Base-by-base conservation (phyloP, 92 coral and sea anemone genomes). In the Epizoanthus rinbou region DNA sequence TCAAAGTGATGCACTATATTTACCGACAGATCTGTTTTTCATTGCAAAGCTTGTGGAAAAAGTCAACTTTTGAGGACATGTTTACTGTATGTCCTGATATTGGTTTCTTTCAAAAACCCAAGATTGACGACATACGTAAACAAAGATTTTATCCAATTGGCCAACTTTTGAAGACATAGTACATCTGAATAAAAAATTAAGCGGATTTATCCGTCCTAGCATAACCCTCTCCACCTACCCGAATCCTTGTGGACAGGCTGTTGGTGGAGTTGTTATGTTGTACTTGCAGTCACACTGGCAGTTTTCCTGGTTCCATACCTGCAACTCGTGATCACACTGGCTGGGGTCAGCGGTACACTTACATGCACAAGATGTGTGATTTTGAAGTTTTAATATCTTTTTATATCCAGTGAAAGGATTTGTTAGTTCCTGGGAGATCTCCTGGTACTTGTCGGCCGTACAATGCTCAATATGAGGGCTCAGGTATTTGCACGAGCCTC, bases 401-500 rank as follows among this genome's bases (percentile, higher is more conserved):
- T 28, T 24, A 52, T 52, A 25, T 52, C 47, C 41, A 5, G 79
- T n/a, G 18, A 74, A 6, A 4, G 45, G 63, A n/a, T 74, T 24
- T 21, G 25, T 6, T 52, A 74, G 37, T 63, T 53, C 79, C 79
- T 52, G 43, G 19, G 45, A 22, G 64, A 74, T 52, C 6, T 13
- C 41, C 33, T 74, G 28, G 35, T 52, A 74, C 19, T 22, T 52
- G 13, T 59, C 60, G 31, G 79, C 79, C 8, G 64, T 15, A 23
- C 79, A 74, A 3, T 74, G 79, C 79, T 74, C 63, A 39, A 74
- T 52, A 21, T 4, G 63, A 24, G 79, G 79, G 53, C 79, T 74
- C 11, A 22, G 2, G 16, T 4, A 6, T 4, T 62, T 74, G 15
- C 79, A 74, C 24, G 79, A 74, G 16, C 79, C 79, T 2, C 45